phyloP scores from a whole-genome alignment of 2,113 vertebrate genomes.

The Ranitomeya imitator region DNA sequence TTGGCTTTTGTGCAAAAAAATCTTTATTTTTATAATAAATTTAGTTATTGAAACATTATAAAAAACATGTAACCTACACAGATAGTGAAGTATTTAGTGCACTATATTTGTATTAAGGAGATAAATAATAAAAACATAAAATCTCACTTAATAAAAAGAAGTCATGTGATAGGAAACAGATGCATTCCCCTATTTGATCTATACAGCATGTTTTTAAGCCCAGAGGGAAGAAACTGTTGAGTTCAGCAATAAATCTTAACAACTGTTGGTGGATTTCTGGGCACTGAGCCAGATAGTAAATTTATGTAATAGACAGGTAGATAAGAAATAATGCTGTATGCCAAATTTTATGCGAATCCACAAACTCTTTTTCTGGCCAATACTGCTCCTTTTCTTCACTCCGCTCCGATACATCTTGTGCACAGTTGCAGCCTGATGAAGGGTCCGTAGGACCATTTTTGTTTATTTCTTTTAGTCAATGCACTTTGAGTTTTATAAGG shows the following conservation, averaged over 20 bases:
- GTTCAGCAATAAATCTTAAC: background rate
- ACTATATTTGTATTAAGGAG: background rate
- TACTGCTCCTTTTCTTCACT: no score
- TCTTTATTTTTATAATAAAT: no score
- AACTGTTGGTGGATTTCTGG: background rate
- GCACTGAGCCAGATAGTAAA: background rate
- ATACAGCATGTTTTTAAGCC: background rate
- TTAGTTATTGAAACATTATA: no score
- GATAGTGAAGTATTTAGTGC: background rate
- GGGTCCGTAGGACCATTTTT: no score
- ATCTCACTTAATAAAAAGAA: background rate
- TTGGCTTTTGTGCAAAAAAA: no score
- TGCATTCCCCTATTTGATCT: slow-evolving; percentile 3
- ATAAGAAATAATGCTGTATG: background rate
- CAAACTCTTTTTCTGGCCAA: background rate
- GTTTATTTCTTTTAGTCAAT: no score
- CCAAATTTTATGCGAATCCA: background rate
- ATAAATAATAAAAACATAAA: background rate
- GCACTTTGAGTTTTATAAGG: no score
- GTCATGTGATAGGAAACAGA: slow-evolving; percentile 10
- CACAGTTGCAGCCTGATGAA: no score
- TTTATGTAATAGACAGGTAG: background rate
- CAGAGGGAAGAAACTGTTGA: background rate
- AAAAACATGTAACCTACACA: background rate
- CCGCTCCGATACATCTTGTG: no score